phyloP scores from a whole-genome alignment of 2,888 invertebrate genomes.

The Ectemnius lituratus region DNA sequence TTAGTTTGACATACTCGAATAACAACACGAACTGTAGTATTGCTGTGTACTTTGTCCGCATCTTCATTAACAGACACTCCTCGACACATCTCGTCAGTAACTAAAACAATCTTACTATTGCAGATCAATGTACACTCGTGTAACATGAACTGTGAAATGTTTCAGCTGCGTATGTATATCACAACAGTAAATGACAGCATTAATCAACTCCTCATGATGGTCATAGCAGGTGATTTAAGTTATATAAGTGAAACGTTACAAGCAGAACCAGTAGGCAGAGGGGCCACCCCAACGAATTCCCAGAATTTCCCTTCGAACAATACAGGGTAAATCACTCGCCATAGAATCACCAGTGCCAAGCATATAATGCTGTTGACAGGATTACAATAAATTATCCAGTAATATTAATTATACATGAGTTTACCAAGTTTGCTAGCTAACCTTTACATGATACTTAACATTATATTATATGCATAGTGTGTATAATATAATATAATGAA shows the following conservation, averaged over 20 bases:
- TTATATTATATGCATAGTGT: too few species aligned
- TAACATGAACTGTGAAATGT: constrained; percentile 51
- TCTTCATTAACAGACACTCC: too few species aligned
- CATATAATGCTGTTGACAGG: constrained; percentile 8
- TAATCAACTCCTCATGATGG: constrained; percentile 47
- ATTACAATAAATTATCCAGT: too few species aligned
- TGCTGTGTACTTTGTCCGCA: too few species aligned
- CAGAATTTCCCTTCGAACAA: not conserved
- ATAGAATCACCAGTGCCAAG: not conserved
- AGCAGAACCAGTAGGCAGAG: constrained; percentile 30
- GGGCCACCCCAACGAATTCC: constrained; percentile 24
- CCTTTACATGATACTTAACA: too few species aligned
- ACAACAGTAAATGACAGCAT: constrained; percentile 47
- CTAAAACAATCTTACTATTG: not conserved
- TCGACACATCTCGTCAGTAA: not conserved
- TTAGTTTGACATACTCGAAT: too few species aligned
- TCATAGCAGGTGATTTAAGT: constrained; percentile 54
- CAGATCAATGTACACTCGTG: constrained; percentile 14
- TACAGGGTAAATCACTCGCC: too few species aligned
- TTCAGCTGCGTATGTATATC: constrained; percentile 54
- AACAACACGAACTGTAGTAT: too few species aligned
- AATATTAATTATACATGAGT: too few species aligned
- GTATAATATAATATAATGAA: too few species aligned
- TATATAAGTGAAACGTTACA: constrained; percentile 25
- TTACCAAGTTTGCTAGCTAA: too few species aligned